Evolutionary conservation across 2,113 vertebrate species (phyloP), one percentile per base, ranked within the genome.

Genomic region (Seriola rivoliana): DNA sequence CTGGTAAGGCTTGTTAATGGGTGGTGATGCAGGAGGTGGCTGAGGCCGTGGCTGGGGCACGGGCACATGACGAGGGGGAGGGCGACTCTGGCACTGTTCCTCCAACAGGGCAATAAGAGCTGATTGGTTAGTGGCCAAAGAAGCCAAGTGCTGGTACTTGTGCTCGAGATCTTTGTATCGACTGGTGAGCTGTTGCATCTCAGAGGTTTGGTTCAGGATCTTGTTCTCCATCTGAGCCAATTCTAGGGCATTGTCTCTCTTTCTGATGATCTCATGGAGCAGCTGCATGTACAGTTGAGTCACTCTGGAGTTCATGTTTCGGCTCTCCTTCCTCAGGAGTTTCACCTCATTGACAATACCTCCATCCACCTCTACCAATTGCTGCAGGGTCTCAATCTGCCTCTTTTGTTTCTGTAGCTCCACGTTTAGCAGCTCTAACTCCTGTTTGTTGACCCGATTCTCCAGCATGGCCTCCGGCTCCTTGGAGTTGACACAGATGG

Each of bases 221-320:
- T 95, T 96, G 90, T 98, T 99, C 92, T 99, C 98, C 82, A 99
- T 96, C 89, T 99, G 98, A 19, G 98, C 97, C 75, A 99, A 91
- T 90, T 99, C 98, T 25, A 99, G 92, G 0, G 98, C 97, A 0
- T 98, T 99, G 95, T 99, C 98, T 8, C 98, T 94, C 91, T 99
- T 99, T 68, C 98, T 95, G 85, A 99, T 99, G 85, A 99, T 99
- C 94, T 99, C 98, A 7, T 99, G 98, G 68, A 99, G 94, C 79
- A 99, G 94, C 94, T 99, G 98, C 98, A 99, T 99, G 91, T 99
- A 99, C 52, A 99, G 96, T 91, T 99, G 98, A 0, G 98, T 99
- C 81, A 99, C 98, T 4, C 98, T 94, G 0, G 98, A 98, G 95
- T 99, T 99, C 98, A 99, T 99, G 89, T 99, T 99, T 85, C 98